Evolutionary conservation across 2,113 vertebrate species (phyloP).

Genomic region (Dipodomys merriami): DNA sequence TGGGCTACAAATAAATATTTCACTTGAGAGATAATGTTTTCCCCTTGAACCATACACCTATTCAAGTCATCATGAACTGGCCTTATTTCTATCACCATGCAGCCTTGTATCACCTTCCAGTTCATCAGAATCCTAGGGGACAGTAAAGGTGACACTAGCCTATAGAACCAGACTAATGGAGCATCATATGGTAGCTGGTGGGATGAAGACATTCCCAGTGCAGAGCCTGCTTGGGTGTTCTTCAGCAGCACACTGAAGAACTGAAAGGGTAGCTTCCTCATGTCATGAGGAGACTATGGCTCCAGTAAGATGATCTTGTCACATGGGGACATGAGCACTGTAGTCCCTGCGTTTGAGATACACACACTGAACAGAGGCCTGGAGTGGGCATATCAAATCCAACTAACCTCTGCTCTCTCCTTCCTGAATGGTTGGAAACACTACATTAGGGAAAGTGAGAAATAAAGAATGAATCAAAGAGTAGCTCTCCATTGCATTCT

Average conservation of each 20-base stretch:
- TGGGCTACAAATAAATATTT: background rate
- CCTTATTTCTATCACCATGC: background rate
- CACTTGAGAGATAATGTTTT: background rate
- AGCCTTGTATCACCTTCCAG: background rate
- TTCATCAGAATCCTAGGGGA: background rate
- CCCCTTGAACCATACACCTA: background rate
- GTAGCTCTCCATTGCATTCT: background rate
- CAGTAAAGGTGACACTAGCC: background rate
- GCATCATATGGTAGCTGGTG: background rate
- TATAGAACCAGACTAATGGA: background rate
- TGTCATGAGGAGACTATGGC: background rate
- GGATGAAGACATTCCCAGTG: background rate
- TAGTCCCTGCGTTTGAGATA: background rate
- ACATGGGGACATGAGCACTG: background rate
- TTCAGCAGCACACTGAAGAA: background rate
- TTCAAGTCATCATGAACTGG: background rate
- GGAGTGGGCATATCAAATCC: background rate
- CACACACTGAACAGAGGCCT: background rate
- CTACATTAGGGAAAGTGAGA: background rate
- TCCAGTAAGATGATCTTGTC: background rate
- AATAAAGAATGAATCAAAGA: constrained; percentile 38
- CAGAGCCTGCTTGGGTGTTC: background rate
- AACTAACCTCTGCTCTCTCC: background rate
- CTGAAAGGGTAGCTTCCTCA: constrained; percentile 17
- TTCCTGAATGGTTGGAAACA: constrained; percentile 29